These are phyloP conservation scores for Phasianus colchicus DNA, from an alignment of 2,113 vertebrate species.

Conservation along the genomic window DNA sequence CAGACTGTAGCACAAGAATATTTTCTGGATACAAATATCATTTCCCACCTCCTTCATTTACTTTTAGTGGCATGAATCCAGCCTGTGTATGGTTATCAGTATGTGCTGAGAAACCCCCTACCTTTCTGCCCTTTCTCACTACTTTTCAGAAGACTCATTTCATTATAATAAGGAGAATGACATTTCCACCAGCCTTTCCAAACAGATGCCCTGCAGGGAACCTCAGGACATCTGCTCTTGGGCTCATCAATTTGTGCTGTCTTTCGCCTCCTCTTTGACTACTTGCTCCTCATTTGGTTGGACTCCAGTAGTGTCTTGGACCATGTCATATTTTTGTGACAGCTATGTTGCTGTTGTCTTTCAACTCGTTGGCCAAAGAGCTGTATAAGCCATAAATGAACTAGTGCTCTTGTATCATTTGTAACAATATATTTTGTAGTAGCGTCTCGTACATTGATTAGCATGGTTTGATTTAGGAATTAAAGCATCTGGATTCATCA, in stretches of 20 bases:
- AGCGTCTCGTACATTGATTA: neutral
- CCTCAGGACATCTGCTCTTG: neutral
- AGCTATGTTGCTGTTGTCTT: neutral
- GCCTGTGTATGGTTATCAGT: fast-evolving
- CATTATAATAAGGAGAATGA: neutral
- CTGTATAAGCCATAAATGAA: neutral
- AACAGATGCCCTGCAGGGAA: constrained; percentile 10
- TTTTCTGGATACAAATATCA: neutral
- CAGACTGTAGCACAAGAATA: neutral
- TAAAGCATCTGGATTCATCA: neutral
- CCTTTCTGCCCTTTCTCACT: neutral
- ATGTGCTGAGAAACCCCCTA: neutral
- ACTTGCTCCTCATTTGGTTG: neutral
- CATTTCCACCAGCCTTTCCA: constrained; percentile 2
- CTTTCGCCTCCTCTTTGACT: neutral
- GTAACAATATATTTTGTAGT: neutral
- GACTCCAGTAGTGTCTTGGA: neutral
- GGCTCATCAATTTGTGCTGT: neutral
- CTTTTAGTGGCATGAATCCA: neutral
- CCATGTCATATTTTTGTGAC: neutral
- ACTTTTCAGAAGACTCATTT: neutral
- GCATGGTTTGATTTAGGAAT: neutral
- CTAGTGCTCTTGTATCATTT: neutral
- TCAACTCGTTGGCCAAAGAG: neutral
- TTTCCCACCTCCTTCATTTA: fast-evolving